These are phyloP conservation scores for Seriola dumerili DNA, from an alignment of 2,113 vertebrate species.

Conservation along the genomic window DNA sequence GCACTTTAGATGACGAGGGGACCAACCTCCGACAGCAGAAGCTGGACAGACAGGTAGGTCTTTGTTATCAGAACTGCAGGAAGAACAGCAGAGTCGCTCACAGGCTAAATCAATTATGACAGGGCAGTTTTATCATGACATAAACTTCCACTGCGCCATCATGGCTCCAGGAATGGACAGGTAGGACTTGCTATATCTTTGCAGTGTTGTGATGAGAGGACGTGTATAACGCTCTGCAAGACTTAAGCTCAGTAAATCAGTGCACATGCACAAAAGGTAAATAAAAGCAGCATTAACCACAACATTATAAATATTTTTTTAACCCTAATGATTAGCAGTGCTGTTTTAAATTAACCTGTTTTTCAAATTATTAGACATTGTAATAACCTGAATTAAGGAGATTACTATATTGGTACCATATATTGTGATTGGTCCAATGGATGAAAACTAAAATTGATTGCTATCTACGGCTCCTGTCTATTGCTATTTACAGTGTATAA, in stretches of 20 bases:
- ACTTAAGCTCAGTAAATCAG: background rate
- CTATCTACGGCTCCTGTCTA: background rate
- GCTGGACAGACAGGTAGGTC: conserved; percentile 95
- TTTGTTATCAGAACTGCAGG: background rate
- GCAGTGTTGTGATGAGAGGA: background rate
- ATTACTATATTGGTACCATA: background rate
- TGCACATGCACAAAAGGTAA: background rate
- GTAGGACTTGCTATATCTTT: conserved; percentile 1
- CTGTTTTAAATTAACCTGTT: no score
- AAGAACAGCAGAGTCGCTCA: background rate
- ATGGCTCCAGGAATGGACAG: conserved; percentile 20
- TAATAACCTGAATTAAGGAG: no score
- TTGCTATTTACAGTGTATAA: background rate
- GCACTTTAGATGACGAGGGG: conserved; percentile 97
- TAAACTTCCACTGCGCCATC: conserved; percentile 22
- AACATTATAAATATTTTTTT: background rate
- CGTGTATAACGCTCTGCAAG: no score
- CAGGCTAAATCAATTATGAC: conserved; percentile 25
- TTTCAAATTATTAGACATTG: background rate
- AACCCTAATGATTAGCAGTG: no score
- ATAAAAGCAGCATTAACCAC: background rate
- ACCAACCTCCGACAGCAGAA: conserved; percentile 97
- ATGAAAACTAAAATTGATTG: background rate
- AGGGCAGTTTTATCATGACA: conserved; percentile 29
- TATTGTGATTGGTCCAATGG: background rate